phyloP scores from a whole-genome alignment of 2,113 vertebrate genomes.

The Bubalus kerabau region DNA sequence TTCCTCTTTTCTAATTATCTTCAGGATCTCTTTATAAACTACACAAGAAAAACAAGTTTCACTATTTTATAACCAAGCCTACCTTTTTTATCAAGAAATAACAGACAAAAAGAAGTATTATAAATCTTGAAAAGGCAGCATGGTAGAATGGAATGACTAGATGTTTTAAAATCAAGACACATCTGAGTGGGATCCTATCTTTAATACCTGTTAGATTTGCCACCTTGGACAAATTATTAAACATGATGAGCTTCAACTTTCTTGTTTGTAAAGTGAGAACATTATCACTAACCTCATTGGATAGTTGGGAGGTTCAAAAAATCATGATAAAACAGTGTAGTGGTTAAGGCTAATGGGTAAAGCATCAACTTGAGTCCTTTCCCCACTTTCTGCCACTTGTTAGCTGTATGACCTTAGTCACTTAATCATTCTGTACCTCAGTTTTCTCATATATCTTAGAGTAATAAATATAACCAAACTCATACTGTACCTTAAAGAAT shows the following conservation, averaged over 20 bases:
- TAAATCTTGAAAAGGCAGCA: conserved; percentile 15
- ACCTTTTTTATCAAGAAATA: not conserved
- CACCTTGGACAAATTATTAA: not conserved
- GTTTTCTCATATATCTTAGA: not conserved
- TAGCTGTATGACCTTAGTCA: not conserved
- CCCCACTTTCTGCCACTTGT: not conserved
- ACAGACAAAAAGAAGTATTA: not conserved
- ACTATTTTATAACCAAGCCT: not conserved
- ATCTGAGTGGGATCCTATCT: not conserved
- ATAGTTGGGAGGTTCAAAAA: not conserved
- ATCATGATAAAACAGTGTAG: not conserved
- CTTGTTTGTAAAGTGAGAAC: conserved; percentile 20
- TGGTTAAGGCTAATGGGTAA: not conserved
- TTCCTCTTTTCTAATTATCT: not conserved
- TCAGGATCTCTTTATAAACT: not conserved
- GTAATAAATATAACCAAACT: not conserved
- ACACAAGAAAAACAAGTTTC: not conserved
- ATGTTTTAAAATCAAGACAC: not conserved
- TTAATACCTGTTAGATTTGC: not conserved
- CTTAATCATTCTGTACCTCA: conserved; percentile 4
- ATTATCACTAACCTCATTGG: not conserved
- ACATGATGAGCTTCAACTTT: not conserved
- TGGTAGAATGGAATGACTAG: not conserved
- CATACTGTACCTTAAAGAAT: not conserved
- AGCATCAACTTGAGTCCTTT: conserved; percentile 1